Conservation (phyloP, 2,113 vertebrate species). For the Anseranas semipalmata region DNA sequence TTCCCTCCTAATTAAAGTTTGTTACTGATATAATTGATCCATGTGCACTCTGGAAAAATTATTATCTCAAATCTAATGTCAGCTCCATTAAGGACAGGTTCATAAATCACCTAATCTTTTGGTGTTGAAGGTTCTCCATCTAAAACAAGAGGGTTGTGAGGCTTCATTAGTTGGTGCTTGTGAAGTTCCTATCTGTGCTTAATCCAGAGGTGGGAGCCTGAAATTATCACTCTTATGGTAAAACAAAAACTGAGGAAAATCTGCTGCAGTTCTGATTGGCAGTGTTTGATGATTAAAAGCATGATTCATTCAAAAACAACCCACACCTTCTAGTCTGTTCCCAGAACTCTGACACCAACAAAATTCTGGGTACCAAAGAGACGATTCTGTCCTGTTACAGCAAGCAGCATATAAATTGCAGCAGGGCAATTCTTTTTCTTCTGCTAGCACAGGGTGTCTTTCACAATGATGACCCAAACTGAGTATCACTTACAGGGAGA, state of each 20-base stretch:
- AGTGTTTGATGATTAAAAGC: slow-evolving; percentile 70
- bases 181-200: neutral
- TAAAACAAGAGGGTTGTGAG: neutral
- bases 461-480: neutral
- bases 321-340: slow-evolving; percentile 71
- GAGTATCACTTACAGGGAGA: neutral
- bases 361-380: slow-evolving; percentile 68
- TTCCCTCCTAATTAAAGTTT: slow-evolving; percentile 31
- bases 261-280: slow-evolving; percentile 50
- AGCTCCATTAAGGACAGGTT: neutral
- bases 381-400: slow-evolving; percentile 69
- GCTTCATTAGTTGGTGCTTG: neutral
- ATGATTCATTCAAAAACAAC: slow-evolving; percentile 68
- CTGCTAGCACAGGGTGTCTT: neutral
- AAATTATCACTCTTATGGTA: neutral
- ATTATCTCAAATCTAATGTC: neutral
- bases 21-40: slow-evolving; percentile 33
- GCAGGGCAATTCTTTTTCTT: neutral
- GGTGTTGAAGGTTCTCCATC: neutral
- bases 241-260: slow-evolving; percentile 6
- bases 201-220: neutral
- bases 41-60: neutral
- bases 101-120: neutral
- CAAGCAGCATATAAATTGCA: slow-evolving; percentile 41
- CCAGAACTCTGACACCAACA: slow-evolving; percentile 68